These are phyloP conservation scores for Myotis yumanensis DNA, from an alignment of 2,113 vertebrate species.

Conservation along the genomic window DNA sequence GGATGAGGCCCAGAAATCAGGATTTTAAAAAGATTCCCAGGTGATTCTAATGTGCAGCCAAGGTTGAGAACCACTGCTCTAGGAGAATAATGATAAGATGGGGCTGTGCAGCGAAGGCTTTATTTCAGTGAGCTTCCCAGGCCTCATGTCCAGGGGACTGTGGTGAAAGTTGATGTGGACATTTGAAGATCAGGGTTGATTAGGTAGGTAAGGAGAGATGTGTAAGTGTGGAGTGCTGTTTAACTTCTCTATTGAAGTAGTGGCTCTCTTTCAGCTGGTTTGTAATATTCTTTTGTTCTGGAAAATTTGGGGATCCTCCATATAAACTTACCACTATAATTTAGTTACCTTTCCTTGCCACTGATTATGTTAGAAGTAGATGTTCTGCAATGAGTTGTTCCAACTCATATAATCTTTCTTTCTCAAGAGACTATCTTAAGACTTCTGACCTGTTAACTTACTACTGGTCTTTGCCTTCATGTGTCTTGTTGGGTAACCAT, in stretches of 20 bases:
- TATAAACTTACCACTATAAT: slow-evolving; percentile 1
- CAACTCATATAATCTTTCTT: background rate
- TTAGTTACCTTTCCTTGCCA: slow-evolving; percentile 32
- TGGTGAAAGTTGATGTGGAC: background rate
- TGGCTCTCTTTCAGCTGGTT: background rate
- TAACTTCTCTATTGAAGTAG: background rate
- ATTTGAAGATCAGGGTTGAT: background rate
- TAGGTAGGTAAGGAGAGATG: background rate
- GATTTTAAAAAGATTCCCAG: no score
- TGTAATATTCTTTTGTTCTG: slow-evolving; percentile 31
- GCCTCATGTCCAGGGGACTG: background rate
- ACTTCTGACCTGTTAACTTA: background rate
- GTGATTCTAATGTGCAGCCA: no score
- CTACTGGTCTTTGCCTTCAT: background rate
- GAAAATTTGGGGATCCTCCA: background rate
- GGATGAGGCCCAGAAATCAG: no score
- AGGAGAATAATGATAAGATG: background rate
- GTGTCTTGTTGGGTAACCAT: background rate
- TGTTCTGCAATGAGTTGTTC: background rate
- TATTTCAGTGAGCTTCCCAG: background rate
- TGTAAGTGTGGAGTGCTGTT: background rate
- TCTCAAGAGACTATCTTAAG: background rate
- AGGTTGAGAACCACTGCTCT: no score
- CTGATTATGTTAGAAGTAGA: background rate
- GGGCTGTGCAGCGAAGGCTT: background rate